Conservation (phyloP, 92 coral and sea anemone species). For the Pocillopora grandis region DNA sequence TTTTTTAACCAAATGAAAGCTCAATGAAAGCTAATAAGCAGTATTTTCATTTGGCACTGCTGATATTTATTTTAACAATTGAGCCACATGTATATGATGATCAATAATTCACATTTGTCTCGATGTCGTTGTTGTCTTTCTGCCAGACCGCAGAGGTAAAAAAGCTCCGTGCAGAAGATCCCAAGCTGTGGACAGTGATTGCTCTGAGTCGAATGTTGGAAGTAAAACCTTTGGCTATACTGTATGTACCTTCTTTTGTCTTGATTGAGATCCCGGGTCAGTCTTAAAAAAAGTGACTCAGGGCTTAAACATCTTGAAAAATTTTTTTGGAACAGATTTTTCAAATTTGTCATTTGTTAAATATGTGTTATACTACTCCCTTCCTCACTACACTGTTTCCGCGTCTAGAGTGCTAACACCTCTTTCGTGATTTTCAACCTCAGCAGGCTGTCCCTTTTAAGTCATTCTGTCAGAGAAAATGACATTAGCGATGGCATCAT, state of each 20-base stretch:
- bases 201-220: constrained; percentile 76
- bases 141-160: constrained; percentile 68
- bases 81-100: neutral
- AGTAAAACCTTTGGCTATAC: constrained; percentile 83
- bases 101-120: neutral
- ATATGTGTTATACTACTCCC: no score
- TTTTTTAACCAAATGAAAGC: neutral
- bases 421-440: no score
- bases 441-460: no score
- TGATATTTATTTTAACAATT: neutral
- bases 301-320: no score
- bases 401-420: no score
- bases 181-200: constrained; percentile 92
- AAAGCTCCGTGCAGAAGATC: constrained; percentile 68
- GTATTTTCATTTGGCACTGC: neutral
- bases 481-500: no score
- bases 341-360: no score
- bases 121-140: neutral
- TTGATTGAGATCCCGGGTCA: neutral
- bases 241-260: constrained; percentile 55
- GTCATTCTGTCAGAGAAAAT: no score
- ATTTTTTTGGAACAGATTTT: no score
- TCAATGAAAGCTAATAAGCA: neutral
- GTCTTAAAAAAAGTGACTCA: neutral
- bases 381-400: no score